Conservation (phyloP, 2,113 vertebrate genomes). For the Corythaeola cristata region DNA sequence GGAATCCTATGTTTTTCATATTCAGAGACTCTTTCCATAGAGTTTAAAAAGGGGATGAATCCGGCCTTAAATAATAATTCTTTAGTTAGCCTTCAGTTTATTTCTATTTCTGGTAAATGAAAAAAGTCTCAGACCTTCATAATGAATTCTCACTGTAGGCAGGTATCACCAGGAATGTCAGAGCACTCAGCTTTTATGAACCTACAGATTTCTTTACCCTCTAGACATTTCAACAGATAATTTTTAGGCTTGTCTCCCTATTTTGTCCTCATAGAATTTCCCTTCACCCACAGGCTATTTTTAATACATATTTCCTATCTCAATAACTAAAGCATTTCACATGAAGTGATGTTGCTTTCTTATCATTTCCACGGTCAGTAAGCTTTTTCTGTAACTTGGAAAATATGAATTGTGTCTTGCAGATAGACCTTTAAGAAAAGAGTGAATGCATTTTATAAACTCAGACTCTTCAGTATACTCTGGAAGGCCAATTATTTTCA, state of each 20-base stretch:
- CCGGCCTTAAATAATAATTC: background rate
- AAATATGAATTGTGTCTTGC: background rate
- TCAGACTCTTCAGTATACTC: background rate
- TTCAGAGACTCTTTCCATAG: background rate
- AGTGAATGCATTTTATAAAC: slow-evolving; percentile 5
- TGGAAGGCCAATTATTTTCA: slow-evolving; percentile 35
- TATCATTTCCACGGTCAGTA: background rate
- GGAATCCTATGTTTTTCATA: background rate
- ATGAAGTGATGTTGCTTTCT: background rate
- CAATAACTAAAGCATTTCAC: background rate
- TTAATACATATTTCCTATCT: background rate
- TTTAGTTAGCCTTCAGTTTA: background rate
- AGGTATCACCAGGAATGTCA: background rate
- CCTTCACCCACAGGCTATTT: background rate
- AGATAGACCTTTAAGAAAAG: slow-evolving; percentile 14
- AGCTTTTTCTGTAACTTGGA: background rate
- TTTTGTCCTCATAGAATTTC: background rate
- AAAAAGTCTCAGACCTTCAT: background rate
- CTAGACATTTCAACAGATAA: background rate
- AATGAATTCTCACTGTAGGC: background rate
- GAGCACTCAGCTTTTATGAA: background rate
- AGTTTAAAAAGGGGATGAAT: background rate
- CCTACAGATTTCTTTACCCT: background rate
- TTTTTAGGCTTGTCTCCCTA: background rate
- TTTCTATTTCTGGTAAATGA: background rate